These are phyloP conservation scores for Coreius guichenoti DNA, from an alignment of 2,797 vertebrate genomes.

Conservation along the genomic window DNA sequence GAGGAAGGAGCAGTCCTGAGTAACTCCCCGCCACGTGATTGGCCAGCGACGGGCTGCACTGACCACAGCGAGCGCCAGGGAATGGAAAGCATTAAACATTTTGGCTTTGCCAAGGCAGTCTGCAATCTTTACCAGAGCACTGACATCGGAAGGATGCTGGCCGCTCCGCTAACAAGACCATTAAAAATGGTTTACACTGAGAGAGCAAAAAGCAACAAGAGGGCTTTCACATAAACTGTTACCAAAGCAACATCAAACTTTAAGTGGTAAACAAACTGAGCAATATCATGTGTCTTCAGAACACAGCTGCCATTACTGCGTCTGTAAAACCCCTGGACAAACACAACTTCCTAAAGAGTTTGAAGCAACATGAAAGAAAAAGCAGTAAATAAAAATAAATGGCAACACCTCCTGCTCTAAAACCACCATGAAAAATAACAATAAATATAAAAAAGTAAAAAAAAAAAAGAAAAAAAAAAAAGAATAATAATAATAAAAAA, in stretches of 20 bases:
- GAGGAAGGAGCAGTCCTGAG: constrained; percentile 56
- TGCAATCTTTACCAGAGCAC: constrained; percentile 40
- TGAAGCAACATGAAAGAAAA: neutral
- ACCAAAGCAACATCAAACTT: constrained; percentile 62
- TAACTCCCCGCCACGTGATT: constrained; percentile 69
- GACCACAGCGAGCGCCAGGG: constrained; percentile 62
- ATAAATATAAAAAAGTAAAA: neutral
- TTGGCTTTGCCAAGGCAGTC: constrained; percentile 34
- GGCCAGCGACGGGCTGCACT: constrained; percentile 62
- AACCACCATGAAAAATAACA: neutral
- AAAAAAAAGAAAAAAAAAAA: too few relatives aligned
- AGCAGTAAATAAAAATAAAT: neutral
- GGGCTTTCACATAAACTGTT: constrained; percentile 63
- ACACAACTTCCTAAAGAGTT: constrained; percentile 24
- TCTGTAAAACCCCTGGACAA: constrained; percentile 28
- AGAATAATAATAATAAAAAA: neutral
- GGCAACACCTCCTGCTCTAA: neutral
- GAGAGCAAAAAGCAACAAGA: constrained; percentile 57
- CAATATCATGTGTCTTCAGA: constrained; percentile 50
- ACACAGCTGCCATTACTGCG: constrained; percentile 30
- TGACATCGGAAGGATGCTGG: constrained; percentile 50
- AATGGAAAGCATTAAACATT: constrained; percentile 67
- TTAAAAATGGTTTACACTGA: constrained; percentile 59
- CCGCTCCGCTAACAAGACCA: constrained; percentile 50
- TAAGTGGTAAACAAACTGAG: constrained; percentile 56